Conservation (phyloP, 2,888 invertebrate species). For the Plagodis pulveraria region DNA sequence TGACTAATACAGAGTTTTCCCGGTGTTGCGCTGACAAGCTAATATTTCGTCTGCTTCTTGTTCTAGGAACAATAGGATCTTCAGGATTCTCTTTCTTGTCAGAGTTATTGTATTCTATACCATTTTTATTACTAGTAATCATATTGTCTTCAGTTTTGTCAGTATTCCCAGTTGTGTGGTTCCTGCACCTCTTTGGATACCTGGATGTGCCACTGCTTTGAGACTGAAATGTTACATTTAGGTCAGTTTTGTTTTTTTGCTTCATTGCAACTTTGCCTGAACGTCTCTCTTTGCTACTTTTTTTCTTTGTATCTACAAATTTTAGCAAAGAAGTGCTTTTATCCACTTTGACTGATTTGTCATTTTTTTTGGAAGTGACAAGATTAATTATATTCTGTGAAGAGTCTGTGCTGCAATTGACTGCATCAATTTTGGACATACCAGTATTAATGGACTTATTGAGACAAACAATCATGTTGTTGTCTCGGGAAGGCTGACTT, state of each 20-base stretch:
- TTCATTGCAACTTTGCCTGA: constrained; percentile 31
- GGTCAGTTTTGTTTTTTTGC: constrained; percentile 42
- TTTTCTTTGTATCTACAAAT: constrained; percentile 58
- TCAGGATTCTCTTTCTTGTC: constrained; percentile 65
- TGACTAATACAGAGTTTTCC: constrained; percentile 63
- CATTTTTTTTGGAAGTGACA: constrained; percentile 56
- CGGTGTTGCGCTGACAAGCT: constrained; percentile 52
- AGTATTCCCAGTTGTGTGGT: constrained; percentile 31
- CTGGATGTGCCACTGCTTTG: constrained; percentile 59
- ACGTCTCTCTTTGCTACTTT: constrained; percentile 37
- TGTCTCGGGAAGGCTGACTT: constrained; percentile 41
- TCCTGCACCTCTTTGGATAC: constrained; percentile 66
- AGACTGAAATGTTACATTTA: constrained; percentile 65
- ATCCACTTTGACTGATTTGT: constrained; percentile 51
- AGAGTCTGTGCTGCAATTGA: constrained; percentile 71
- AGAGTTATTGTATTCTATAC: constrained; percentile 54
- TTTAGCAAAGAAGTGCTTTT: constrained; percentile 68
- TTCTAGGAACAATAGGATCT: constrained; percentile 54
- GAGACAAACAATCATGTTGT: constrained; percentile 60
- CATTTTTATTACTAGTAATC: constrained; percentile 46
- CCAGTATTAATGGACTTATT: constrained; percentile 66
- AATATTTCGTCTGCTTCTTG: constrained; percentile 66
- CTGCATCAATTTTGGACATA: constrained; percentile 40
- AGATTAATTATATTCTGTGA: constrained; percentile 71
- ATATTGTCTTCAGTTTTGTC: constrained; percentile 21